Evolutionary conservation across 1,140 invertebrate species (phyloP), one percentile per base, ranked within the genome.

Genomic region (Listronotus bonariensis): DNA sequence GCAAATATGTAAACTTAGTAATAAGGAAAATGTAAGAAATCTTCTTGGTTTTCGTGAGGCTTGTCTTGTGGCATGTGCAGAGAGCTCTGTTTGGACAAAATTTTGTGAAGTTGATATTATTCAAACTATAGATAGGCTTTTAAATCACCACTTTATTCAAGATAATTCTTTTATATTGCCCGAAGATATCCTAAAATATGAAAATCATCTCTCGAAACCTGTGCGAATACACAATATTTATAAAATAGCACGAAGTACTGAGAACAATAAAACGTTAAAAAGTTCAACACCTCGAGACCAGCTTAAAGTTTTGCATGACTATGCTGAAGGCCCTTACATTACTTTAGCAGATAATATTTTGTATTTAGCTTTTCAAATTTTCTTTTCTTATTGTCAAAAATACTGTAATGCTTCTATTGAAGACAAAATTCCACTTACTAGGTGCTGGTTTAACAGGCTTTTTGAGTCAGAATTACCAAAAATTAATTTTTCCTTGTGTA

Each of bases 41-140:
- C 77, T 91, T 31, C 77, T 94, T 14, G 92, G 92, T 3, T 95
- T 94, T 71, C 86, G 91, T 61, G 84, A 85, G 48, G 85, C 87
- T 45, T 94, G 92, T 75, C 80, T 95, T 1, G 81, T 89, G 65
- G 89, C 92, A 9, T 92, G 91, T 68, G 89, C 90, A 12, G 92
- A 96, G 82, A 84, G 87, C 1, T 96, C 93, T 7, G 82, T 91
- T 26, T 97, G 93, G 93, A 96, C 94, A 0, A 91, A 89, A 72
- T 95, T 95, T 76, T 96, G 94, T 83, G 95, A 97, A 82, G 82
- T 94, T 15, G 91, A 95, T 76, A 80, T 93, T 12, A 81, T 88
- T 34, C 76, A 79, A 17, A 84, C 84, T 9, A 74, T 89, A 0
- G 82, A 83, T 66, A 64, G 76, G 51, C 36, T 74, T 55, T 71